These are phyloP conservation scores for Rhinogobio ventralis DNA, from an alignment of 2,797 vertebrate species.

Conservation along the genomic window DNA sequence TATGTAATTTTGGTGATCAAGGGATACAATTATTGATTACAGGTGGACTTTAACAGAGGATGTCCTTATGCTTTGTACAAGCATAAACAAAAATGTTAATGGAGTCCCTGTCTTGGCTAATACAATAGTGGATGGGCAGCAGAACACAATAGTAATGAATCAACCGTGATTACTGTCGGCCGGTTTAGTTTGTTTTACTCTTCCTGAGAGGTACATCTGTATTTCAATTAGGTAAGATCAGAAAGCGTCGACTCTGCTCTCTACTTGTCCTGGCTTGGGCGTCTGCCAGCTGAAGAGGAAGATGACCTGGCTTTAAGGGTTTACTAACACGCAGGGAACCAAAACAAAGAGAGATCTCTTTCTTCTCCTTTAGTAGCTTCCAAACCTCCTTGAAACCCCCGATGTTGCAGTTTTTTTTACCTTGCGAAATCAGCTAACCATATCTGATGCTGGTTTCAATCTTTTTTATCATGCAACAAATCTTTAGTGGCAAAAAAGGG, in stretches of 20 bases:
- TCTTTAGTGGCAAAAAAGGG: background rate
- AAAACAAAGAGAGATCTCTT: constrained; percentile 31
- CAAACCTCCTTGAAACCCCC: background rate
- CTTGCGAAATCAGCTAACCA: background rate
- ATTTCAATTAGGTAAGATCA: constrained; percentile 56
- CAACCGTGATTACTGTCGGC: constrained; percentile 6
- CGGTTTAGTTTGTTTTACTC: constrained; percentile 26
- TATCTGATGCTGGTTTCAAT: background rate
- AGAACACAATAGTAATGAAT: constrained; percentile 32
- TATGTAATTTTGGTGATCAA: too few species aligned
- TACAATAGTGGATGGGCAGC: background rate
- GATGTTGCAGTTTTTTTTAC: background rate
- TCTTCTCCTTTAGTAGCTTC: constrained; percentile 16
- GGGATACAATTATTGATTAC: too few species aligned
- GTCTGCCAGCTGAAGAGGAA: constrained; percentile 48
- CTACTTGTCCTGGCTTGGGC: constrained; percentile 31
- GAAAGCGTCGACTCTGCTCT: constrained; percentile 41
- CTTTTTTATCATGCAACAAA: background rate
- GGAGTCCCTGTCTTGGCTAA: background rate
- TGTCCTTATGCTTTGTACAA: background rate
- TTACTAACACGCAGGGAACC: constrained; percentile 21
- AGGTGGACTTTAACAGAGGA: background rate
- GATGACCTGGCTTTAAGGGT: constrained; percentile 27
- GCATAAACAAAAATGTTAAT: background rate
- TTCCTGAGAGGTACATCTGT: constrained; percentile 39